Conservation (phyloP, 2,797 vertebrate species). For the Chaunax sp. region DNA sequence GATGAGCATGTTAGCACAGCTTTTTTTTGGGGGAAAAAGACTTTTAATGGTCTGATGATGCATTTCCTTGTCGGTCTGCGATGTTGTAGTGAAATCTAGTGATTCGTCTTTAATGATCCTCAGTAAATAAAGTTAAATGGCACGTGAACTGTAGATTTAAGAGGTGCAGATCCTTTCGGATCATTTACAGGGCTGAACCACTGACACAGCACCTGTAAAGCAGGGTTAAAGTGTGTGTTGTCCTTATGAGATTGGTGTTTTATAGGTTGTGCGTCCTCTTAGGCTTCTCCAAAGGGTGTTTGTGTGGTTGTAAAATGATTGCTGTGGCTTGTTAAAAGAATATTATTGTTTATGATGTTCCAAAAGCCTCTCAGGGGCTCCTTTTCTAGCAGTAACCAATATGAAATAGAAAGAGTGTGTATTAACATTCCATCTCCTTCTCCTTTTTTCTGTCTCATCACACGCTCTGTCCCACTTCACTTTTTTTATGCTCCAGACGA, state of each 20-base stretch:
- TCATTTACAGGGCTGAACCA: conserved; percentile 1
- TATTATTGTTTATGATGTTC: conserved; percentile 38
- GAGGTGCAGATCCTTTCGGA: background rate
- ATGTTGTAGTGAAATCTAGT: background rate
- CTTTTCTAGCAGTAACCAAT: background rate
- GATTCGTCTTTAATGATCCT: background rate
- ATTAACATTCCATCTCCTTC: conserved; percentile 10
- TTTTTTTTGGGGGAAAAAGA: background rate
- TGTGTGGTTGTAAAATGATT: conserved; percentile 53
- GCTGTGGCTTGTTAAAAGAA: conserved; percentile 44
- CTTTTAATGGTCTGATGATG: conserved; percentile 11
- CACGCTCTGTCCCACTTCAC: conserved; percentile 18
- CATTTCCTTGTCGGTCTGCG: background rate
- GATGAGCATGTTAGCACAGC: background rate
- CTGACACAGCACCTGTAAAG: conserved; percentile 28
- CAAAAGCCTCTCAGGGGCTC: conserved; percentile 3
- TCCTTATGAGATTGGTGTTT: conserved; percentile 31
- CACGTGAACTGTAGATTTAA: background rate
- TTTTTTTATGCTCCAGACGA: conserved; percentile 58
- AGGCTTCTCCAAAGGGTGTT: background rate
- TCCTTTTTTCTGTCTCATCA: conserved; percentile 1
- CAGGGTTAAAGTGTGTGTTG: conserved; percentile 16
- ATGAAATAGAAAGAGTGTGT: conserved; percentile 10
- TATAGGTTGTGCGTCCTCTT: conserved; percentile 45
- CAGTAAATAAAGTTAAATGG: background rate